These are phyloP conservation scores for Griposia aprilina DNA, from an alignment of 2,888 invertebrate genomes.

Conservation along the genomic window DNA sequence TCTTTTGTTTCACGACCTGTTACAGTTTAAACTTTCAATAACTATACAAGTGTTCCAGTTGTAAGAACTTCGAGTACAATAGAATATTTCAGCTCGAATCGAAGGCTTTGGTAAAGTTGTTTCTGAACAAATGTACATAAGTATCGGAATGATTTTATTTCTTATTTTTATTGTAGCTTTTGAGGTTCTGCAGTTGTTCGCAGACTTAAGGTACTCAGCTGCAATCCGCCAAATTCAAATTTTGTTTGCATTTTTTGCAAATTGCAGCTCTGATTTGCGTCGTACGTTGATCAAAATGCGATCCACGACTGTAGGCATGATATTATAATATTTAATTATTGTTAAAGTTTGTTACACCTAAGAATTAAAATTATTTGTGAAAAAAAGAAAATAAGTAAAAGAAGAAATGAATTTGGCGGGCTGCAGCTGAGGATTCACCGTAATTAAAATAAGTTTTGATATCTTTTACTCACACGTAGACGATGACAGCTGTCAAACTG, in stretches of 20 bases:
- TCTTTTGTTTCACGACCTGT: constrained; percentile 41
- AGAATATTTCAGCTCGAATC: constrained; percentile 48
- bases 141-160: constrained; percentile 36
- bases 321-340: too few species aligned
- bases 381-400: too few species aligned
- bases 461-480: not conserved
- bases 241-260: too few species aligned
- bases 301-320: too few species aligned
- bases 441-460: constrained; percentile 1
- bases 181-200: not conserved
- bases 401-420: too few species aligned
- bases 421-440: too few species aligned
- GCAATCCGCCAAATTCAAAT: too few species aligned
- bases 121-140: constrained; percentile 36
- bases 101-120: constrained; percentile 47
- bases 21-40: constrained; percentile 48
- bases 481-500: constrained; percentile 28
- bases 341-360: too few species aligned
- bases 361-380: too few species aligned
- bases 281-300: too few species aligned
- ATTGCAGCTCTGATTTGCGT: too few species aligned
- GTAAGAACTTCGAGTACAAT: constrained; percentile 47
- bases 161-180: constrained; percentile 9
- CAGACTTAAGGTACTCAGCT: not conserved
- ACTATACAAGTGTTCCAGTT: constrained; percentile 48